Percentiles rank a stretch among this genome's conserved stretches.
These are phyloP conservation scores for Lagocephalus sceleratus DNA, from an alignment of 2,797 vertebrate genomes.

Conservation along the genomic window DNA sequence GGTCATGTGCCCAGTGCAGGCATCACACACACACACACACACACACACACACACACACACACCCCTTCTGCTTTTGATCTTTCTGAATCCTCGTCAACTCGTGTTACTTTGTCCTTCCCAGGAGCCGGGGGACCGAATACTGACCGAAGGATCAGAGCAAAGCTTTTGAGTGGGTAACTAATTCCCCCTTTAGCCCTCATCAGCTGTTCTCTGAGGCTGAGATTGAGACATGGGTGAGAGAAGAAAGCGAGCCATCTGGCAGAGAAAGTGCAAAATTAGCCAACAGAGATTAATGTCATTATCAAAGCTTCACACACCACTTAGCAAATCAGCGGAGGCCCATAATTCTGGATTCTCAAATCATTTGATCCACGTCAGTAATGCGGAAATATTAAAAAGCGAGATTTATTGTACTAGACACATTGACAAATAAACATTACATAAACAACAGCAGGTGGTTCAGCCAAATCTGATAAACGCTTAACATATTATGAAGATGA, in stretches of 20 bases:
- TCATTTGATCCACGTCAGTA: too few relatives aligned
- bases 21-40: slow-evolving; percentile 42
- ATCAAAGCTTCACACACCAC: not conserved
- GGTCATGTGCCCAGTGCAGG: slow-evolving; percentile 42
- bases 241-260: slow-evolving; percentile 72
- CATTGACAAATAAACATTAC: too few relatives aligned
- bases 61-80: slow-evolving; percentile 57
- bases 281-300: slow-evolving; percentile 4
- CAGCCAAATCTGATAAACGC: too few relatives aligned
- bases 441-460: too few relatives aligned
- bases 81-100: slow-evolving; percentile 66
- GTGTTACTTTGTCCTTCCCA: slow-evolving; percentile 61
- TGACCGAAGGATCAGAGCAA: slow-evolving; percentile 80
- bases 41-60: too few relatives aligned
- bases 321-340: too few relatives aligned
- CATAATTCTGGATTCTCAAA: too few relatives aligned
- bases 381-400: too few relatives aligned
- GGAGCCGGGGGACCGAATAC: slow-evolving; percentile 62
- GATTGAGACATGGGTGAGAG: slow-evolving; percentile 56
- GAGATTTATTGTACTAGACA: too few relatives aligned
- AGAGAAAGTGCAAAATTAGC: slow-evolving; percentile 38
- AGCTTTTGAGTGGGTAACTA: slow-evolving; percentile 80
- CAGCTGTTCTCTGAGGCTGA: slow-evolving; percentile 66
- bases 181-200: slow-evolving; percentile 77
- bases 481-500: too few relatives aligned